Percentiles rank a stretch among this genome's conserved stretches.
phyloP scores from a whole-genome alignment of 2,797 vertebrate species.

The Catharus ustulatus region DNA sequence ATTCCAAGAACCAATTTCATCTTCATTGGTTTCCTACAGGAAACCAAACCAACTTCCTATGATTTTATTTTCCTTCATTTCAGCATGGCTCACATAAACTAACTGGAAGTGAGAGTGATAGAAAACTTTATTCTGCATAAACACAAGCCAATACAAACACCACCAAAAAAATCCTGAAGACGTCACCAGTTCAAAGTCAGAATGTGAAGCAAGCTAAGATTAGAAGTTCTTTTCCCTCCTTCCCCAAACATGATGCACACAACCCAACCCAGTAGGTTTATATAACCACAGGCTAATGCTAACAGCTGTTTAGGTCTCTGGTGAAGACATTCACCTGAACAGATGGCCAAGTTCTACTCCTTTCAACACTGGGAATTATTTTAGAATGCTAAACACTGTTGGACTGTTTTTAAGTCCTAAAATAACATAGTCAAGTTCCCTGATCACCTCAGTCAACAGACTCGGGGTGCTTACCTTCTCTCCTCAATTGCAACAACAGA shows the following conservation, averaged over 20 bases:
- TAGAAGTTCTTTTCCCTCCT: slow-evolving; percentile 29
- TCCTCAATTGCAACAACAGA: not conserved
- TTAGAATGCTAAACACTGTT: not conserved
- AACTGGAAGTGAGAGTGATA: slow-evolving; percentile 78
- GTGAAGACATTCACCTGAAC: not conserved
- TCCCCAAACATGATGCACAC: not conserved
- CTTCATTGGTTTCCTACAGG: slow-evolving; percentile 82
- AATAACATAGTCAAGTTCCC: not conserved
- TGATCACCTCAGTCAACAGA: not conserved
- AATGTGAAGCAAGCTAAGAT: slow-evolving; percentile 60
- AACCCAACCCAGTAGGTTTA: not conserved
- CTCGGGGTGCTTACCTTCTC: not conserved
- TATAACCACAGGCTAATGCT: not conserved
- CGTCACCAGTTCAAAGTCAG: slow-evolving; percentile 44
- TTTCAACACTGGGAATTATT: not conserved
- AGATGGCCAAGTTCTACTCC: not conserved
- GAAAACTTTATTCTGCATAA: slow-evolving; percentile 67
- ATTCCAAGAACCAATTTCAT: slow-evolving; percentile 83
- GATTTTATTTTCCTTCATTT: slow-evolving; percentile 84
- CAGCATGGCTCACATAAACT: slow-evolving; percentile 76
- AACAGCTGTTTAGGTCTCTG: not conserved
- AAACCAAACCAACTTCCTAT: slow-evolving; percentile 84
- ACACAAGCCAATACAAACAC: slow-evolving; percentile 77
- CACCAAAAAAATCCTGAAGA: slow-evolving; percentile 51
- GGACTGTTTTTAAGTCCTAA: not conserved